Evolutionary conservation across 2,113 vertebrate genomes (phyloP), one percentile per base, ranked within the genome.

Genomic region (Serilophus lunatus): DNA sequence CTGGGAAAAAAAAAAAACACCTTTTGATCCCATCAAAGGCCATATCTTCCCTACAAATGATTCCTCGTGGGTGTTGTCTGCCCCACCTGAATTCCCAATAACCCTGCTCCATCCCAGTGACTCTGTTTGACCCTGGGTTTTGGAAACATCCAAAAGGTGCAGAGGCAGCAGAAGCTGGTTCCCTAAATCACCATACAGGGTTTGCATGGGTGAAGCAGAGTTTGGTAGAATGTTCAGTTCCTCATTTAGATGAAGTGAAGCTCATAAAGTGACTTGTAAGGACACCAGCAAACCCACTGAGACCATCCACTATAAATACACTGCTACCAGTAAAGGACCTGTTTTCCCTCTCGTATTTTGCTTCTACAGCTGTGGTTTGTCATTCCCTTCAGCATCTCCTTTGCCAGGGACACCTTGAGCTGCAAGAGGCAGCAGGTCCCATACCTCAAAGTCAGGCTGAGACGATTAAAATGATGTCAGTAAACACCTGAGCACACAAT

Each of bases 251-350:
- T 7, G 1, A 15, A 31, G 28, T 2, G 1, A 31, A 18, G 13
- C 42, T 33, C 2, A 1, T 2, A 1, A 53, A 60, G 36, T 5
- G 4, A 19, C 45, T 50, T 16, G 47, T 13, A 3, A 40, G n/a
- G 81, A 25, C 22, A 18, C 23, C 36, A 10, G 63, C 35, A 63
- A 38, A 36, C 1, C 28, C 78, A 20, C n/a, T 3, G 4, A 50
- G 16, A 22, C 3, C 29, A 10, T 8, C 20, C 6, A 0, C 31
- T 5, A 0, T 1, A 13, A 40, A 12, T 0, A 4, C 2, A 9
- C 7, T 0, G 3, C 26, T 16, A 3, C 45, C 75, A 15, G 25
- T 0, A 5, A 16, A 31, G 65, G 56, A 6, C 57, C 13, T 31
- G 1, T 22, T 18, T 28, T 33, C 60, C n/a, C 56, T 13, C 78